phyloP scores from a whole-genome alignment of 2,888 invertebrate genomes.

The Drosophila mulleri region DNA sequence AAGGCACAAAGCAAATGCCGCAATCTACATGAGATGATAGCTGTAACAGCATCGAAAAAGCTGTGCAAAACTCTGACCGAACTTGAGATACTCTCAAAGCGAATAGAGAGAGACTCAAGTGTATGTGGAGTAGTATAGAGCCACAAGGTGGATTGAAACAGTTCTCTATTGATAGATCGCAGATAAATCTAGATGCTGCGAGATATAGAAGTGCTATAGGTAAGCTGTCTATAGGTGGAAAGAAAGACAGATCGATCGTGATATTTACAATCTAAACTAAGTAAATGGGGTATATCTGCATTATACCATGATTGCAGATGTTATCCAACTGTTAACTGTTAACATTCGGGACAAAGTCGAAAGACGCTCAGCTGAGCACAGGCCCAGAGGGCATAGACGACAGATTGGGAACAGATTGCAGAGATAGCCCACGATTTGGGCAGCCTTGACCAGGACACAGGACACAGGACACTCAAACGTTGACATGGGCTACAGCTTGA shows the following conservation, averaged over 20 bases:
- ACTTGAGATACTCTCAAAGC: background rate
- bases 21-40: slow-evolving; percentile 49
- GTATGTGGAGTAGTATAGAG: no score
- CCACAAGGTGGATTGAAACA: no score
- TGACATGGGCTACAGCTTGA: background rate
- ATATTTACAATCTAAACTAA: no score
- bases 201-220: no score
- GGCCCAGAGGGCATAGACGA: slow-evolving; percentile 34
- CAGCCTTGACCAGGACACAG: slow-evolving; percentile 23
- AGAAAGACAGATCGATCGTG: no score
- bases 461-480: background rate
- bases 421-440: slow-evolving; percentile 12
- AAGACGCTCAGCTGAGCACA: background rate
- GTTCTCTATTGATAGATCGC: no score
- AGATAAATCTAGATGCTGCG: no score
- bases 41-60: slow-evolving; percentile 7
- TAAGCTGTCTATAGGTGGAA: no score
- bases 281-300: no score
- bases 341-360: background rate
- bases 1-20: slow-evolving; percentile 48
- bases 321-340: no score
- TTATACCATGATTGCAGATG: no score
- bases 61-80: background rate
- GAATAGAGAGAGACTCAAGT: no score
- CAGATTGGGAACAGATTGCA: slow-evolving; percentile 50